Evolutionary conservation across 1,140 invertebrate species (phyloP), one percentile per base, ranked within the genome.

Genomic region (Drosophila kepulauana): DNA sequence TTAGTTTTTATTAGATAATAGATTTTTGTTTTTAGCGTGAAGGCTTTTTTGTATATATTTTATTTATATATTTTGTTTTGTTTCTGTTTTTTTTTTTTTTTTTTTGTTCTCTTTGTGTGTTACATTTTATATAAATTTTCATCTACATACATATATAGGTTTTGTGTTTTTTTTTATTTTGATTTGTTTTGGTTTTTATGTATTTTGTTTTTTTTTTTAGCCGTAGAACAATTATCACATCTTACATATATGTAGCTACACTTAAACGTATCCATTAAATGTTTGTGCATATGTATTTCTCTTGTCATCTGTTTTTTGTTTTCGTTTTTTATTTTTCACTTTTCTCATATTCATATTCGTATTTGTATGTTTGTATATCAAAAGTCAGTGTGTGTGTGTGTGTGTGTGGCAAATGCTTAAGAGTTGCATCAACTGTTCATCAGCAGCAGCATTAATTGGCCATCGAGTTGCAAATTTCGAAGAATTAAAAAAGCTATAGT

Each of bases 211-310:
- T 67, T 15, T 49, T 51, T 65, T 57, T 84, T 84, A 89, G 84
- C 85, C 71, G 74, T 89, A 88, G 84, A 88, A 88, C 84, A 88
- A 89, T 88, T 88, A 88, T 88, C 85, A 88, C 85, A 88, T 88
- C 85, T 88, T 89, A 88, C 78, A 88, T 66, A 72, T 63, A 77
- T 73, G 71, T 77, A 77, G 85, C 84, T 88, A 89, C 81, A 75
- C 85, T 81, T 87, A 84, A 81, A 82, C 62, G 78, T 88, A 88
- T 88, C 85, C 85, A 84, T 89, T 88, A 75, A 48, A 89, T 88
- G 81, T 81, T 84, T 80, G 70, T 88, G 72, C 85, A 88, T 88
- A 87, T 88, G 80, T 81, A 80, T 88, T 54, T 69, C 51, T 45
- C 16, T 57, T 76, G 25, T 72, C 8, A 5, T 69, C 16, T 33